Evolutionary conservation across 2,113 vertebrate species (phyloP), one percentile per base, ranked within the genome.

Genomic region (Paraplagusia blochii): DNA sequence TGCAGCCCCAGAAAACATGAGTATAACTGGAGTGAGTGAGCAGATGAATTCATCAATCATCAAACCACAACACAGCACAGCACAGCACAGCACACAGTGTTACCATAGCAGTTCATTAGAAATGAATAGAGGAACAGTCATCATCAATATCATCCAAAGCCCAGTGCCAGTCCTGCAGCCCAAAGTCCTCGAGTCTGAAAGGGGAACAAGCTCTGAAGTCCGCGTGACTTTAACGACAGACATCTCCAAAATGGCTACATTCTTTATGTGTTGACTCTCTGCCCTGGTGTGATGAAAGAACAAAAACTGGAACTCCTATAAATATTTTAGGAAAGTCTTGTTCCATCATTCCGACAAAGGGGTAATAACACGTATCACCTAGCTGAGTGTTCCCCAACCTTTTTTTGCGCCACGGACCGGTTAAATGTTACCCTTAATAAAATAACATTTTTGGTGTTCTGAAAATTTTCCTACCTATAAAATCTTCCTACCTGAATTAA

Each of bases 91-190:
- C 71, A 80, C 61, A 73, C 72, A 52, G 53, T 58, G 71, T 76
- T 79, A 82, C 80, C 88, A 79, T 29, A 54, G 40, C 76, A 63
- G 59, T 85, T 91, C 87, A 90, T 95, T 91, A 97, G 90, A 98
- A 95, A 94, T 93, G 91, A 94, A 95, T 66, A 52, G 81, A 97
- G 79, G 91, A 90, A 92, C 91, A 92, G 85, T 91, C 94, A 88
- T 94, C 95, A 88, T 93, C 93, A 80, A 92, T 85, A 89, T 97
- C 94, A 93, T 97, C 94, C 92, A 96, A 88, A 16, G 93, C 92
- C 95, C 94, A 98, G 90, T 93, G 91, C 94, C 93, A 96, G 91
- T 96, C 94, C 87, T 94, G 94, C 86, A 95, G 91, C 85, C 93
- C 90, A 77, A 91, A 89, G 91, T 94, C 94, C 89, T 94, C 92